Percentiles rank a stretch among this genome's conserved stretches.
Conservation (phyloP, 1,140 invertebrate genomes). For the Megalopta genalis region DNA sequence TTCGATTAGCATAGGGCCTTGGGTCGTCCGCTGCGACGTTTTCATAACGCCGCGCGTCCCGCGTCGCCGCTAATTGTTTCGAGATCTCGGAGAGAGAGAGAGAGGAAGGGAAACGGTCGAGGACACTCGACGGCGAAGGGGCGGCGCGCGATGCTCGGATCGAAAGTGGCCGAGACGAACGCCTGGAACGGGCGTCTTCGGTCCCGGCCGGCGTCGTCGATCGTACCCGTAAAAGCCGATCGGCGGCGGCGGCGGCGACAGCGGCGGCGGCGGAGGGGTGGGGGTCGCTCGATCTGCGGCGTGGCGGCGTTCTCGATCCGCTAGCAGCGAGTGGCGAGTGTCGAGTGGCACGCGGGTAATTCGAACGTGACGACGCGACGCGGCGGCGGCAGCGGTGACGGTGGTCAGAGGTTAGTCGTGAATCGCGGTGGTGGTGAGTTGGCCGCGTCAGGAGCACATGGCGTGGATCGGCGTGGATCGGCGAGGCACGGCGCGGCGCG, state of each 20-base stretch:
- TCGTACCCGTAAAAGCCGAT: constrained; percentile 51
- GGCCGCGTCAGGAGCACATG: constrained; percentile 44
- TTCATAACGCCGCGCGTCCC: not conserved
- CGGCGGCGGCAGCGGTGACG: constrained; percentile 23
- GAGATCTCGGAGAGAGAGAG: not conserved
- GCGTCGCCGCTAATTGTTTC: not conserved
- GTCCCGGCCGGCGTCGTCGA: too few relatives aligned
- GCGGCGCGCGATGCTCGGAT: not conserved
- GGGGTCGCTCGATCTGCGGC: too few relatives aligned
- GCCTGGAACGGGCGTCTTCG: not conserved
- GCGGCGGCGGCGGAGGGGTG: too few relatives aligned
- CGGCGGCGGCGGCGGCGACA: not conserved
- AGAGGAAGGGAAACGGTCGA: not conserved
- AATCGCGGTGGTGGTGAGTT: constrained; percentile 54
- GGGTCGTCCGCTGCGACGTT: not conserved
- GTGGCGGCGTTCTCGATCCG: not conserved
- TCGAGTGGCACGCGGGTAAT: constrained; percentile 67
- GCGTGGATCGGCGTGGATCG: too few relatives aligned
- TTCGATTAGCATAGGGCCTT: not conserved
- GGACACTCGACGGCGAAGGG: too few relatives aligned
- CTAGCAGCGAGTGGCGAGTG: constrained; percentile 5
- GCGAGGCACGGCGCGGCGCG: too few relatives aligned
- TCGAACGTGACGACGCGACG: constrained; percentile 64
- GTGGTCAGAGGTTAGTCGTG: constrained; percentile 50
- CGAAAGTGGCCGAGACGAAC: not conserved